Evolutionary conservation across 2,113 vertebrate genomes (phyloP).

Genomic region (Petroica traversi): DNA sequence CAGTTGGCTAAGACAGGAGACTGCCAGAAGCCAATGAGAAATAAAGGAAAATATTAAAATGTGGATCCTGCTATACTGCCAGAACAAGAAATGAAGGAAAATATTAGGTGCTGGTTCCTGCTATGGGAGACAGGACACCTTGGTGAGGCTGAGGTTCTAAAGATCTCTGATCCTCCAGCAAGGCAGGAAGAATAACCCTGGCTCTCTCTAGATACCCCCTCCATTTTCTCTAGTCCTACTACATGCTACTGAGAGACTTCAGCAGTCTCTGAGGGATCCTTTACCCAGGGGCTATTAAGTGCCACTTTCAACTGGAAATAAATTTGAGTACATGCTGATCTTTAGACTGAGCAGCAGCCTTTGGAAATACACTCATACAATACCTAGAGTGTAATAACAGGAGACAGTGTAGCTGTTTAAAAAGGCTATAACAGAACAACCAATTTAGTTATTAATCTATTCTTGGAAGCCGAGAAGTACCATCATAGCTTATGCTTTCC

Average conservation of each 20-base stretch:
- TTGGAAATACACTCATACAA: neutral
- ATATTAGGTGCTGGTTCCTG: neutral
- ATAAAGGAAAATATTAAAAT: neutral
- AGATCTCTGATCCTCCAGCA: neutral
- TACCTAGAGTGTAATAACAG: neutral
- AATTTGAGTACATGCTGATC: neutral
- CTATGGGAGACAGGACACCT: neutral
- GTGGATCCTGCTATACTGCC: neutral
- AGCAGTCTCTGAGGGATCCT: neutral
- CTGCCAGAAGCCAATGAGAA: neutral
- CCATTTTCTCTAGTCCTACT: neutral
- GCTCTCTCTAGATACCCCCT: neutral
- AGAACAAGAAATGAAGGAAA: neutral
- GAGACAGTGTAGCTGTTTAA: neutral
- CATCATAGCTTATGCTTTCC: neutral
- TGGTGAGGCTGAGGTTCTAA: neutral
- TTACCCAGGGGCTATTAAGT: neutral
- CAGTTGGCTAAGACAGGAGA: neutral
- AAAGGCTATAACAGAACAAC: neutral
- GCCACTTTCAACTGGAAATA: neutral
- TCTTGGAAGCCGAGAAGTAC: neutral
- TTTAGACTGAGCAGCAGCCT: neutral
- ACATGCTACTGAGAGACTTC: neutral
- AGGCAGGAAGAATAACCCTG: neutral
- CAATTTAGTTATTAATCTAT: constrained; percentile 25